These are phyloP conservation scores for Dicranocentrus wangi DNA, from an alignment of 2,888 invertebrate species.

Conservation along the genomic window DNA sequence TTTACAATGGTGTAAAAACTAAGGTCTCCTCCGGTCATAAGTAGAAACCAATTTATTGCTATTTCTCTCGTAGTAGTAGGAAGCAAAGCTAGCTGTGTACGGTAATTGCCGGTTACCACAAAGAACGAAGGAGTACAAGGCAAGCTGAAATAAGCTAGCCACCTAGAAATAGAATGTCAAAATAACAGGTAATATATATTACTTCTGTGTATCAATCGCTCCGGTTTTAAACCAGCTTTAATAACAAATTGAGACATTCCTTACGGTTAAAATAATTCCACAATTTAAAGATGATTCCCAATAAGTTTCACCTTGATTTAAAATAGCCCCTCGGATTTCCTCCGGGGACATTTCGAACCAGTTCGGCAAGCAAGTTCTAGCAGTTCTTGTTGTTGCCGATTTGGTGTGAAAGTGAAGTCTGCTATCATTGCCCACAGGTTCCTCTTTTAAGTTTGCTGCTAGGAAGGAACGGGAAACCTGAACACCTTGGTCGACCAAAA, in stretches of 20 bases:
- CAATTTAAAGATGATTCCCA: neutral
- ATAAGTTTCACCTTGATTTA: conserved; percentile 10
- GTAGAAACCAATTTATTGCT: neutral
- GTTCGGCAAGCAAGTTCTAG: neutral
- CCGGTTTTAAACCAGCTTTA: no score
- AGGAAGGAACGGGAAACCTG: neutral
- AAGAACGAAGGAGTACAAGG: conserved; percentile 1
- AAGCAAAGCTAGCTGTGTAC: neutral
- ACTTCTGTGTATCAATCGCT: neutral
- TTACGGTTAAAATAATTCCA: neutral
- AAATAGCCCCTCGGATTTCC: neutral
- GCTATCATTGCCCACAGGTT: neutral
- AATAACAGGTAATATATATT: neutral
- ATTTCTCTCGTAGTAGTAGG: neutral
- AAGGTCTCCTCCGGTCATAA: neutral
- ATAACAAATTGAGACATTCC: neutral
- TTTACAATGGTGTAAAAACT: neutral
- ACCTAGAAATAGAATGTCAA: neutral
- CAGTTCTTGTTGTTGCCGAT: neutral
- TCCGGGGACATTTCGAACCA: neutral
- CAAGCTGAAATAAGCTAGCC: neutral
- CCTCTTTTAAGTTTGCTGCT: neutral
- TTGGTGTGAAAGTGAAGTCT: neutral
- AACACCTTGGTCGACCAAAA: neutral
- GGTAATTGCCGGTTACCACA: neutral